Evolutionary conservation across 2,888 invertebrate genomes (phyloP).

Genomic region (Lydus trimaculatus): DNA sequence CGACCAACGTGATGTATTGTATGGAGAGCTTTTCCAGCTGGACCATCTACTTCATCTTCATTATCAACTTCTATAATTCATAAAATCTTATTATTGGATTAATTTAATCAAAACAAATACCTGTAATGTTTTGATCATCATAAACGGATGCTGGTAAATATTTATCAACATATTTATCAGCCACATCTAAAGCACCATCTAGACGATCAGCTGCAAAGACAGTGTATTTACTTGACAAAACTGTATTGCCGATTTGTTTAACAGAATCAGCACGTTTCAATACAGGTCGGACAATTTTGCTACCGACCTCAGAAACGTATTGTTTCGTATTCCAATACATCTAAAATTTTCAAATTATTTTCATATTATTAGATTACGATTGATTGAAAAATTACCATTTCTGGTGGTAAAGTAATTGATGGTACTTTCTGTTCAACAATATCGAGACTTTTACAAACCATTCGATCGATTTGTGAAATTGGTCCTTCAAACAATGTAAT

Average conservation of each 20-base stretch:
- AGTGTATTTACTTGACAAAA: conserved; percentile 75
- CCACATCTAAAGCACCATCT: conserved; percentile 77
- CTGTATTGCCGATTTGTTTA: conserved; percentile 77
- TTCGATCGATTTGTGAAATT: conserved; percentile 73
- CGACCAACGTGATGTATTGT: conserved; percentile 82
- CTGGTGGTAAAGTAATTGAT: conserved; percentile 81
- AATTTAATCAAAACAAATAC: conserved; percentile 54
- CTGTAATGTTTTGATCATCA: conserved; percentile 69
- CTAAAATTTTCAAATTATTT: conserved; percentile 60
- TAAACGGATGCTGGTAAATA: conserved; percentile 72
- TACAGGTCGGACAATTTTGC: conserved; percentile 71
- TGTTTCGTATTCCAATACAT: conserved; percentile 82
- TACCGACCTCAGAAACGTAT: conserved; percentile 67
- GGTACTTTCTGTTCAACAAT: conserved; percentile 86
- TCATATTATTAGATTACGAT: not conserved
- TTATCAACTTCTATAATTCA: conserved; percentile 31
- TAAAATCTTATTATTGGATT: not conserved
- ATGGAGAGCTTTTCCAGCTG: conserved; percentile 69
- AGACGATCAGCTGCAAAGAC: conserved; percentile 76
- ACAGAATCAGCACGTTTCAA: conserved; percentile 82
- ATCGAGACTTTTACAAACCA: conserved; percentile 85
- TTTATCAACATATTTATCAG: conserved; percentile 83
- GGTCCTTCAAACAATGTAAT: conserved; percentile 77
- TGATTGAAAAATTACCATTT: conserved; percentile 69
- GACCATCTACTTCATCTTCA: conserved; percentile 40